Base-by-base conservation (phyloP, 2,888 invertebrate species). In the Ptilodon capucinus region DNA sequence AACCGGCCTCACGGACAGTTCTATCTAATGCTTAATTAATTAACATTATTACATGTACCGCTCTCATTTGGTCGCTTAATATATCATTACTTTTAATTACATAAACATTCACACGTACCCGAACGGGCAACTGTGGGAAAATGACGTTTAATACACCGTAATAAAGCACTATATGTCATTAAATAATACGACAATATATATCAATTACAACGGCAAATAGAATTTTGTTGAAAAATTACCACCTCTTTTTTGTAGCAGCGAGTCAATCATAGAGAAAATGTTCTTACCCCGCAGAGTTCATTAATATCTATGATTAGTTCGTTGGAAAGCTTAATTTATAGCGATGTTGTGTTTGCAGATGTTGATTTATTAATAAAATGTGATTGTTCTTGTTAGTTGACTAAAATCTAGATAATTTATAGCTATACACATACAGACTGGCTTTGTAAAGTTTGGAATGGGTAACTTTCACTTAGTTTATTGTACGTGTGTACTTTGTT, bases 1-100 rank as follows among this genome's bases (percentile, higher is more conserved):
- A 60, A 52, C 54, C 63, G 76, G 77, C 85, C 88, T 82, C 88
- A 85, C 83, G 83, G 76, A 60, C 69, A 43, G 77, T 51, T 56
- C 76, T 82, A 76, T 56, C 76, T 82, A 76, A 85, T 81, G 78
- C 63, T 71, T 80, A 73, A 81, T 81, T 86, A 86, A 86, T 85
- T 79, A 84, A 68, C 72, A 66, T 73, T 73, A 80, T 77, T 76
- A 79, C 50, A 73, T 74, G 71, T 70, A 70, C 68, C 60, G 67
- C 79, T 79, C 65, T 69, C 72, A 79, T 81, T 81, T 76, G 79
- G 78, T 83, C 80, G 71, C 55, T 60, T 61, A 57, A 56, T 60
- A 65, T 64, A 51, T 69, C 61, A 68, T 66, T 63, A 58, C 47
- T 65, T 61, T 52, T 51, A 45, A 52, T 57, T 52, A 21, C 25